A percentile compares a stretch with the other conserved stretches of the same genome.
Evolutionary conservation across 2,797 vertebrate species (phyloP).

Genomic region (Knipowitschia caucasica): DNA sequence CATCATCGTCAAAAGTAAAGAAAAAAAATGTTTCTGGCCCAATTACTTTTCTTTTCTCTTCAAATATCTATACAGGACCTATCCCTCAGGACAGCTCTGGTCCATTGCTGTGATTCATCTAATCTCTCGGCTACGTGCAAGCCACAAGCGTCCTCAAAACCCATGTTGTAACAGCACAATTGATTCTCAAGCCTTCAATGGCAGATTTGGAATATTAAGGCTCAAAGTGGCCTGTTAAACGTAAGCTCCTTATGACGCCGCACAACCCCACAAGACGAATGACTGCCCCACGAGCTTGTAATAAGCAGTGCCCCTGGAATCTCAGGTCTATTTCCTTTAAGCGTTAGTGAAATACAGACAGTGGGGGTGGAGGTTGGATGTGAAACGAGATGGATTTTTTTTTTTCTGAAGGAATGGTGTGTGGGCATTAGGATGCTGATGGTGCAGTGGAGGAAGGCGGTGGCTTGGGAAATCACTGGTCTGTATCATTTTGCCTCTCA

Average conservation of each 20-base stretch:
- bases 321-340: constrained; percentile 59
- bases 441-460: constrained; percentile 59
- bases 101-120: constrained; percentile 18
- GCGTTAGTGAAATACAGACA: constrained; percentile 55
- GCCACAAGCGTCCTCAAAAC: constrained; percentile 12
- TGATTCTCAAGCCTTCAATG: constrained; percentile 12
- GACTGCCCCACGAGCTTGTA: constrained; percentile 35
- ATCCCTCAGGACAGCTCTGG: constrained; percentile 13
- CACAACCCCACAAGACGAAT: constrained; percentile 34
- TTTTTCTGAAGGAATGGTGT: constrained; percentile 57
- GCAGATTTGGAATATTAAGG: constrained; percentile 22
- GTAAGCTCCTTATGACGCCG: constrained; percentile 12
- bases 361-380: constrained; percentile 52
- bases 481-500: constrained; percentile 59
- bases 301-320: constrained; percentile 50
- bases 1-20: neutral
- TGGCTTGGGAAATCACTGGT: constrained; percentile 65
- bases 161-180: constrained; percentile 21
- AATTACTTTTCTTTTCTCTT: neutral
- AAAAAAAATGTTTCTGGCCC: neutral
- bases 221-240: constrained; percentile 31
- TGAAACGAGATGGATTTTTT: constrained; percentile 62
- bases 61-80: neutral
- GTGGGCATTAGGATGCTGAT: constrained; percentile 72
- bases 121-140: constrained; percentile 8